These are phyloP conservation scores for Odontomyia ornata DNA, from an alignment of 2,888 invertebrate species.

Conservation along the genomic window DNA sequence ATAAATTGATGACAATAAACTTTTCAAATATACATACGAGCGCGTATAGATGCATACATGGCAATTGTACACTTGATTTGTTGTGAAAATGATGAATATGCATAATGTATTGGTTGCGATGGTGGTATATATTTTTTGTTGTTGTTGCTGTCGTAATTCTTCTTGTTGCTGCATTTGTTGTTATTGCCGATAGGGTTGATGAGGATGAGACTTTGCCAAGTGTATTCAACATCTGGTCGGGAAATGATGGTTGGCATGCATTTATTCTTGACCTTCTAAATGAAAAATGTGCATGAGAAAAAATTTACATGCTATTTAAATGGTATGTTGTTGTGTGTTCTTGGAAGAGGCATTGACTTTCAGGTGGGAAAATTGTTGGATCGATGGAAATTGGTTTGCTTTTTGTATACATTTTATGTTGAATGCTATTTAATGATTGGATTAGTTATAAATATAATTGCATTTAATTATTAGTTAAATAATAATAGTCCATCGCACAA, in stretches of 20 bases:
- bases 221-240: not conserved
- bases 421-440: no score
- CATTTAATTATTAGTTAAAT: no score
- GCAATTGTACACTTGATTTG: conserved; percentile 31
- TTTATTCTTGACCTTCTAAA: conserved; percentile 26
- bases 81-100: conserved; percentile 39
- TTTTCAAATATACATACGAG: conserved; percentile 6
- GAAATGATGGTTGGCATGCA: not conserved
- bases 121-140: not conserved
- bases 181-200: not conserved
- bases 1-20: conserved; percentile 33
- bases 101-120: conserved; percentile 1
- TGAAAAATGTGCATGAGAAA: conserved; percentile 27
- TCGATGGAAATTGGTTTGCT: not conserved
- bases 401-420: no score
- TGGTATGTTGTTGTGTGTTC: not conserved
- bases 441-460: no score
- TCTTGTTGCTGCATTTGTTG: not conserved
- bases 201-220: not conserved
- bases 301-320: conserved; percentile 19
- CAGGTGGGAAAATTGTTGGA: not conserved
- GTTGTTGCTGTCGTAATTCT: not conserved
- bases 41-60: not conserved
- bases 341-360: not conserved
- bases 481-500: no score